These are phyloP conservation scores for Mola mola DNA, from an alignment of 2,113 vertebrate genomes.

Conservation along the genomic window DNA sequence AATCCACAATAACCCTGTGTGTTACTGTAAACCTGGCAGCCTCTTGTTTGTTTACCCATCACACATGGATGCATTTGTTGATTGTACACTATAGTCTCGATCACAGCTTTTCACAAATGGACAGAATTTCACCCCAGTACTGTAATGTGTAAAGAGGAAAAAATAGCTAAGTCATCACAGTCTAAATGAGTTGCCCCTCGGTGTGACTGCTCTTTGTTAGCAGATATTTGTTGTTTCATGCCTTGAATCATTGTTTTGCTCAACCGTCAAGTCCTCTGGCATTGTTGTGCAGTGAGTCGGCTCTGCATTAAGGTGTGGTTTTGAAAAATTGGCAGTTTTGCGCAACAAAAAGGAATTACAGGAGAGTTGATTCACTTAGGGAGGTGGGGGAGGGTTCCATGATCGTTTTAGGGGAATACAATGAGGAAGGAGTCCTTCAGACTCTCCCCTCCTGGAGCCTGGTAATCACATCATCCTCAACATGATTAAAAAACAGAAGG, in stretches of 20 bases:
- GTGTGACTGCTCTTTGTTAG: neutral
- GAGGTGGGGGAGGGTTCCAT: neutral
- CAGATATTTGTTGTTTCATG: constrained; percentile 1
- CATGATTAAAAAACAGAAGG: constrained; percentile 1
- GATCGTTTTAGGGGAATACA: constrained; percentile 8
- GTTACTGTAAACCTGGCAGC: too few species aligned
- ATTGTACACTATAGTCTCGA: too few species aligned
- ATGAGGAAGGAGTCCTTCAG: neutral
- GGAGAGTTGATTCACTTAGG: constrained; percentile 43
- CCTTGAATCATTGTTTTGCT: constrained; percentile 11
- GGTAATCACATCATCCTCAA: constrained; percentile 9
- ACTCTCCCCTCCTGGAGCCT: neutral
- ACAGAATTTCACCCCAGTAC: too few species aligned
- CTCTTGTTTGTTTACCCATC: too few species aligned
- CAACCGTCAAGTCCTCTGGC: constrained; percentile 26
- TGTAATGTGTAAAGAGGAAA: neutral
- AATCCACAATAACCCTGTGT: too few species aligned
- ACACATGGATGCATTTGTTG: too few species aligned
- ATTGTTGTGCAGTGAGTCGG: constrained; percentile 60
- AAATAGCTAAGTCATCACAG: neutral
- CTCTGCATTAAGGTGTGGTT: constrained; percentile 60
- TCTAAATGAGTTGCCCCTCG: neutral
- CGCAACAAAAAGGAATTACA: constrained; percentile 42
- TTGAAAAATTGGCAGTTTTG: constrained; percentile 31
- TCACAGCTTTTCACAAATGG: too few species aligned